Conservation (phyloP, 2,888 invertebrate species). For the Drosophila robusta region DNA sequence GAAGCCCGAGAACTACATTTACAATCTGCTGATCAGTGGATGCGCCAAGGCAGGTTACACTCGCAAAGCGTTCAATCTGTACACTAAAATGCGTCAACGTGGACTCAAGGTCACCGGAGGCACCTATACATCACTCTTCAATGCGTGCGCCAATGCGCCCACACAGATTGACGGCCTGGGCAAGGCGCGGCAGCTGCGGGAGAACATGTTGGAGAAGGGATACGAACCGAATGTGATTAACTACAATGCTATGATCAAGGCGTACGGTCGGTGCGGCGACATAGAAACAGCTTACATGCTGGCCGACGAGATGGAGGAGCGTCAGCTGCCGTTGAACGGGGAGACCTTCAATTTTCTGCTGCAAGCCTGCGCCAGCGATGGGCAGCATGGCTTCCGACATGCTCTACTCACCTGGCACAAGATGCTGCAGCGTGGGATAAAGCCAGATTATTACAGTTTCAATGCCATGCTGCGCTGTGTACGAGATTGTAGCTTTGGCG, state of each 20-base stretch:
- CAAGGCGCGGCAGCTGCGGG: constrained; percentile 88
- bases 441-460: constrained; percentile 90
- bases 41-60: constrained; percentile 94
- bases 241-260: constrained; percentile 96
- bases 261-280: constrained; percentile 94
- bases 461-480: constrained; percentile 92
- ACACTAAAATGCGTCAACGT: constrained; percentile 92
- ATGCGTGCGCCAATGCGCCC: constrained; percentile 94
- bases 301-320: constrained; percentile 93
- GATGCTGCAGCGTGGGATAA: constrained; percentile 88
- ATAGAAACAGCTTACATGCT: constrained; percentile 91
- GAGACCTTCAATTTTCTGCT: constrained; percentile 92
- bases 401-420: constrained; percentile 93
- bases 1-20: constrained; percentile 92
- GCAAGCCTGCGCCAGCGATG: constrained; percentile 93
- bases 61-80: constrained; percentile 93
- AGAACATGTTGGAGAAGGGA: constrained; percentile 89
- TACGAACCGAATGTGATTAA: constrained; percentile 90
- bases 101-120: constrained; percentile 89
- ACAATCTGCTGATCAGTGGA: constrained; percentile 92
- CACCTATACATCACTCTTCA: constrained; percentile 94
- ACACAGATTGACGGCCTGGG: constrained; percentile 89
- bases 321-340: constrained; percentile 87
- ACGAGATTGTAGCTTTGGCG: constrained; percentile 93
- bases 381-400: constrained; percentile 89